These are phyloP conservation scores for Linnaemya vulpina DNA, from an alignment of 2,888 invertebrate genomes.

Conservation along the genomic window DNA sequence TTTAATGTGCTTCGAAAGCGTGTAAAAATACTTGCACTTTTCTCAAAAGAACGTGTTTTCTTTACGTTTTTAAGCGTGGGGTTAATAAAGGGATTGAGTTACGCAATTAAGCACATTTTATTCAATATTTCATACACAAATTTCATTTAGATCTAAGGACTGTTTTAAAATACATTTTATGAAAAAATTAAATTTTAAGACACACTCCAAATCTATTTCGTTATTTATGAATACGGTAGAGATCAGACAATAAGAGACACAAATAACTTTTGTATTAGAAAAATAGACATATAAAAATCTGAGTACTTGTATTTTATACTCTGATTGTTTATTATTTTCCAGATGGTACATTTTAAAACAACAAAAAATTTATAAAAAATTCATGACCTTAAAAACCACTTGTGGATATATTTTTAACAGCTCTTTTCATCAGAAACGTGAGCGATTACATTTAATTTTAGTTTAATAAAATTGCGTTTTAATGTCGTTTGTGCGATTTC, in stretches of 20 bases:
- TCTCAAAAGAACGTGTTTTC: too few species aligned
- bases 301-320: not conserved
- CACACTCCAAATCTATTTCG: too few species aligned
- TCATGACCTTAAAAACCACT: not conserved
- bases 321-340: not conserved
- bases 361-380: not conserved
- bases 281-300: not conserved
- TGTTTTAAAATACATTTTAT: too few species aligned
- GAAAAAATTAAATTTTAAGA: too few species aligned
- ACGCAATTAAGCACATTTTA: too few species aligned
- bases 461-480: not conserved
- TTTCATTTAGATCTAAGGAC: too few species aligned
- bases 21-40: too few species aligned
- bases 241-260: not conserved
- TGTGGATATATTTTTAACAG: not conserved
- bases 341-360: not conserved
- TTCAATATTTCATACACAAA: too few species aligned
- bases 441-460: not conserved
- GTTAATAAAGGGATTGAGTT: too few species aligned
- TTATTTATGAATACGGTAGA: too few species aligned
- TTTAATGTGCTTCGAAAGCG: too few species aligned
- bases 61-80: too few species aligned
- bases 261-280: not conserved
- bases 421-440: not conserved
- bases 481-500: conserved; percentile 4